Evolutionary conservation across 2,113 vertebrate genomes (phyloP).

Genomic region (Entelurus aequoreus): DNA sequence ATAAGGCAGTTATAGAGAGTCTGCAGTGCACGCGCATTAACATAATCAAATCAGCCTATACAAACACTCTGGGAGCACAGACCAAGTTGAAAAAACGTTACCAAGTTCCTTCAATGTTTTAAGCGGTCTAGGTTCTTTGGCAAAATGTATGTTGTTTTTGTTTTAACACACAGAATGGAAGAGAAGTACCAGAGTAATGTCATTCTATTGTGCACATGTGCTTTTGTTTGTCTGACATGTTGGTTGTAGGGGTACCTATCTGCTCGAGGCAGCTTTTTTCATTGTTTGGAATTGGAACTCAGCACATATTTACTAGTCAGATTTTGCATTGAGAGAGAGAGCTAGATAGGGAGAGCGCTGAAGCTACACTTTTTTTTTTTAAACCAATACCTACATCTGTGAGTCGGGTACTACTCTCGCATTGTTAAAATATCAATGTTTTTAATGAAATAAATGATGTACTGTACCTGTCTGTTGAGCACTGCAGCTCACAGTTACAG

Average conservation of each 20-base stretch:
- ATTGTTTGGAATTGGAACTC: conserved; percentile 45
- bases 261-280: conserved; percentile 43
- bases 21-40: conserved; percentile 3
- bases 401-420: conserved; percentile 9
- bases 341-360: not conserved
- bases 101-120: not conserved
- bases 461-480: not conserved
- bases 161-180: not conserved
- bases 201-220: conserved; percentile 4
- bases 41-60: not conserved
- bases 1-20: conserved; percentile 4
- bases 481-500: not conserved
- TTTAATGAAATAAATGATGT: conserved; percentile 7
- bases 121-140: not conserved
- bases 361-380: conserved; percentile 10
- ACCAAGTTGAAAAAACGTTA: not conserved
- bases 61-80: not conserved
- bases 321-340: conserved; percentile 35
- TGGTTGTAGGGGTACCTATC: conserved; percentile 21
- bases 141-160: not conserved
- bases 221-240: conserved; percentile 19
- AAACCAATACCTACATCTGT: conserved; percentile 9
- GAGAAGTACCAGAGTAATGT: not conserved
- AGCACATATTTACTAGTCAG: conserved; percentile 49
- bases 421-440: conserved; percentile 24